Evolutionary conservation across 2,113 vertebrate species (phyloP), one percentile per base, ranked within the genome.

Genomic region (Formicarius rufipectus): DNA sequence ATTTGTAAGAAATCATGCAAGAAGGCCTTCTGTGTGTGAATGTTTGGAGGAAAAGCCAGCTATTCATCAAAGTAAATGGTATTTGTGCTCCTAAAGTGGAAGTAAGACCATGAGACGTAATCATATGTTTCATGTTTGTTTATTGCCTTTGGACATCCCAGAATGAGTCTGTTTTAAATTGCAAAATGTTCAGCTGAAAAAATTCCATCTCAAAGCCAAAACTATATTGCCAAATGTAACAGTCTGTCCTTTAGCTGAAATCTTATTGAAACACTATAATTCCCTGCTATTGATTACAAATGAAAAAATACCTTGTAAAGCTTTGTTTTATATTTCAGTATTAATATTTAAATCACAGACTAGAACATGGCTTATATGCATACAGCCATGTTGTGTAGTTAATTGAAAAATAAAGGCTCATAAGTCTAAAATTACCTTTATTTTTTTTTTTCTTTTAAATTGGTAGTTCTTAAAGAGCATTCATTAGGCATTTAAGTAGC

Each of bases 91-190:
- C 87, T 89, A 30, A 94, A 82, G 91, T 96, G 66, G 74, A 89
- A 96, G 52, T 56, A 89, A 93, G 91, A 95, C 63, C 91, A 77
- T 91, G 71, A 85, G 78, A 84, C 6, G 5, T 84, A 89, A 86
- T 95, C 76, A 49, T 87, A 77, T 84, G 86, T 89, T 94, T 95
- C 55, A 33, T 94, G 80, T 87, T 95, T 93, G 88, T 74, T 92
- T 93, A 94, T 92, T 96, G 91, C 84, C 58, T 93, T 96, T 96
- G 91, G 91, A 87, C 63, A 91, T 91, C 50, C 45, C 75, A 93
- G 89, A 88, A 94, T 87, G 82, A 78, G 58, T 77, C 73, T 87
- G 75, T 76, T 94, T 87, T 83, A 87, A 91, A 77, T 89, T 84
- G 89, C 91, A 93, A 62, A 94, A 94, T 71, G 45, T 88, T 96